phyloP scores from a whole-genome alignment of 1,140 invertebrate genomes.

The Pinna nobilis region DNA sequence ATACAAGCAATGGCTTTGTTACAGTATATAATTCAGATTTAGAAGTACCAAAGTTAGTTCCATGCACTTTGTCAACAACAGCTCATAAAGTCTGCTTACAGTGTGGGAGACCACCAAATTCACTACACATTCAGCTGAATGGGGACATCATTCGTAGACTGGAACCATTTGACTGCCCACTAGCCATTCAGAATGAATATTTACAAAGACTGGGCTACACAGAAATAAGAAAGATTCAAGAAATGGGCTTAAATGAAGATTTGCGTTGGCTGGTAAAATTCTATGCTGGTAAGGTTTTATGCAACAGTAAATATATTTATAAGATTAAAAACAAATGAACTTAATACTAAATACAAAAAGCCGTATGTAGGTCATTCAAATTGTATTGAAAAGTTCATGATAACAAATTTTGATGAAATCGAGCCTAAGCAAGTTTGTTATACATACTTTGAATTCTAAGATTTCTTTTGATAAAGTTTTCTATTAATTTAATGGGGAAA shows the following conservation, averaged over 20 bases:
- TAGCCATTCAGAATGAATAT: slow-evolving; percentile 72
- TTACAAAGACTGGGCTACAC: slow-evolving; percentile 69
- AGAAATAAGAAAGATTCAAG: slow-evolving; percentile 69
- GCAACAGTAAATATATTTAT: not conserved
- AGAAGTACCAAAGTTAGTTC: slow-evolving; percentile 66
- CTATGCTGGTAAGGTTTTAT: slow-evolving; percentile 67
- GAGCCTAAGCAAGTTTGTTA: not conserved
- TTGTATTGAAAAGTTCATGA: not conserved
- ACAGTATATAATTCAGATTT: slow-evolving; percentile 66
- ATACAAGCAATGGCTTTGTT: slow-evolving; percentile 71
- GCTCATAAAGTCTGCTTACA: slow-evolving; percentile 70
- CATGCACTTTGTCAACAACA: slow-evolving; percentile 69
- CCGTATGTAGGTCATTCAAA: not conserved
- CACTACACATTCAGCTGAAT: slow-evolving; percentile 72
- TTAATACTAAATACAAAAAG: too few relatives aligned
- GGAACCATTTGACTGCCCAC: slow-evolving; percentile 71
- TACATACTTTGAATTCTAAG: too few relatives aligned
- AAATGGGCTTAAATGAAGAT: slow-evolving; percentile 66
- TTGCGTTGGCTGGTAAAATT: slow-evolving; percentile 71
- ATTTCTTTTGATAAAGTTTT: too few relatives aligned
- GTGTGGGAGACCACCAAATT: slow-evolving; percentile 66
- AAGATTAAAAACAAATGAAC: too few relatives aligned
- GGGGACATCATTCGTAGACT: slow-evolving; percentile 73
- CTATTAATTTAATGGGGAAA: too few relatives aligned
- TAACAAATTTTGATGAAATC: not conserved